phyloP scores from a whole-genome alignment of 2,888 invertebrate genomes.

The Scaptomyza cyrtandrae region DNA sequence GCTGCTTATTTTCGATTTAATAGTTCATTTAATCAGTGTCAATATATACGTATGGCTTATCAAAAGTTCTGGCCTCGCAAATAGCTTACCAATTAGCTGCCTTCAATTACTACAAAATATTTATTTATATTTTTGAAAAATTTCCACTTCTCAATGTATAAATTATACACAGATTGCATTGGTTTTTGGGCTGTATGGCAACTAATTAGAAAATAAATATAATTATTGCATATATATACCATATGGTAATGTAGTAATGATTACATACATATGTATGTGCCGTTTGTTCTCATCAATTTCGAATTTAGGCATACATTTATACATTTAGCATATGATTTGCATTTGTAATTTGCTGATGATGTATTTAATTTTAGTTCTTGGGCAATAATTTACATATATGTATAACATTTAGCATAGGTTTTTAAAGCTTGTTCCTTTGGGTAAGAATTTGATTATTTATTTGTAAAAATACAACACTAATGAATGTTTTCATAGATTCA shows the following conservation, averaged over 20 bases:
- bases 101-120: conserved; percentile 34
- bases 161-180: conserved; percentile 33
- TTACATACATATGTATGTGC: neutral
- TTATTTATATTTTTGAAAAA: conserved; percentile 8
- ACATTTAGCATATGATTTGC: neutral
- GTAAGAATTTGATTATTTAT: neutral
- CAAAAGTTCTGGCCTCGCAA: conserved; percentile 34
- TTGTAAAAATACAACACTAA: too few species aligned
- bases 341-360: conserved; percentile 3
- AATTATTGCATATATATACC: conserved; percentile 20
- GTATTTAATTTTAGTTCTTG: neutral
- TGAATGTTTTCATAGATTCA: too few species aligned
- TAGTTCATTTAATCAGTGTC: conserved; percentile 64
- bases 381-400: neutral
- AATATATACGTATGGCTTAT: conserved; percentile 29
- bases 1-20: conserved; percentile 23
- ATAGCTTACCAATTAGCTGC: conserved; percentile 57
- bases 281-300: conserved; percentile 12
- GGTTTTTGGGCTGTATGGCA: conserved; percentile 33
- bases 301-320: conserved; percentile 11
- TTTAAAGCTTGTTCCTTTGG: neutral
- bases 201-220: conserved; percentile 47
- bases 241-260: conserved; percentile 13
- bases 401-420: conserved; percentile 1
- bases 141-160: conserved; percentile 52